Conservation (phyloP, 2,888 invertebrate species). For the Salpingus planirostris region DNA sequence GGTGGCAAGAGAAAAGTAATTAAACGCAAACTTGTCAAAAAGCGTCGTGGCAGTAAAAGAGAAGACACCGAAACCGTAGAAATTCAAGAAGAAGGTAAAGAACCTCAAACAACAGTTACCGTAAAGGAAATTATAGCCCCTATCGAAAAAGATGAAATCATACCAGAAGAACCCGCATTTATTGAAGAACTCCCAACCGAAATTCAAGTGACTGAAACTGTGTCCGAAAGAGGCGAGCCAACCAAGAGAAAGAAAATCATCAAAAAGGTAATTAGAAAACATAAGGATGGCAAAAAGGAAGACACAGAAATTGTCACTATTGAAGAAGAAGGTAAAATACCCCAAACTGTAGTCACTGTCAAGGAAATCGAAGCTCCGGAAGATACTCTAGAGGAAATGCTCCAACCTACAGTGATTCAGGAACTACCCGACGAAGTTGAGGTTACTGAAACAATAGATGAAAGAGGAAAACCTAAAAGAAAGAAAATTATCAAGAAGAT, state of each 20-base stretch:
- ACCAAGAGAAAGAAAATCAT: constrained; percentile 23
- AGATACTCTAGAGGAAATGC: constrained; percentile 5
- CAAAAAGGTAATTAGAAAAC: constrained; percentile 33
- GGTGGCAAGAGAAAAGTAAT: constrained; percentile 38
- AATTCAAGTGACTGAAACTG: constrained; percentile 19
- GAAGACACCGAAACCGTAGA: constrained; percentile 32
- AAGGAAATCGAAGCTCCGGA: constrained; percentile 21
- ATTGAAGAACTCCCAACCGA: constrained; percentile 21
- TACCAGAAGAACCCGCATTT: constrained; percentile 18
- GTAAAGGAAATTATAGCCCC: constrained; percentile 13
- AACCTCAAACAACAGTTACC: constrained; percentile 28
- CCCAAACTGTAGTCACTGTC: constrained; percentile 23
- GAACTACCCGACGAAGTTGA: constrained; percentile 21
- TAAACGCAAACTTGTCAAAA: constrained; percentile 29
- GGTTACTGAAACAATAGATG: constrained; percentile 26
- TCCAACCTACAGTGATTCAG: constrained; percentile 5
- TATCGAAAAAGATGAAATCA: constrained; percentile 25
- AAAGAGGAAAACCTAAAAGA: constrained; percentile 16
- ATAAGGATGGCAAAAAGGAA: constrained; percentile 30
- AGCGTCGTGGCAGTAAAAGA: constrained; percentile 25
- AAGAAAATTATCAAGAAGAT: constrained; percentile 28
- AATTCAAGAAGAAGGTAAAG: constrained; percentile 33
- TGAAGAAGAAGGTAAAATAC: constrained; percentile 34
- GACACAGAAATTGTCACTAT: constrained; percentile 33
- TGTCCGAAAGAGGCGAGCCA: constrained; percentile 26